phyloP scores from a whole-genome alignment of 2,888 invertebrate genomes.

The Zaprionus lineosus region DNA sequence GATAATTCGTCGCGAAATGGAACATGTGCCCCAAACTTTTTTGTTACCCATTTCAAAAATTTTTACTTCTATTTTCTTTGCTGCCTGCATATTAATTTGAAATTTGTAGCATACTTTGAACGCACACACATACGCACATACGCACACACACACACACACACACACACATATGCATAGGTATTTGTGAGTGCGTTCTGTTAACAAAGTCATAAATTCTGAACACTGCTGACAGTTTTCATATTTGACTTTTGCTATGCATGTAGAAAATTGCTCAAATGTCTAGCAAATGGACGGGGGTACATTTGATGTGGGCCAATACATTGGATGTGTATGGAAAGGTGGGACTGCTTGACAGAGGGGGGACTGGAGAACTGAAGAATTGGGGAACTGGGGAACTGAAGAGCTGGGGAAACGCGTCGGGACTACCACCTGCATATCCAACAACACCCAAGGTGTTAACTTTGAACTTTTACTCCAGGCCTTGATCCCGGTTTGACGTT shows the following conservation, averaged over 20 bases:
- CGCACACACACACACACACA: conserved; percentile 3
- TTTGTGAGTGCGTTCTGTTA: conserved; percentile 53
- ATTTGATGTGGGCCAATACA: too few relatives aligned
- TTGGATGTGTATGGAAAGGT: too few relatives aligned
- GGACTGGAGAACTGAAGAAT: too few relatives aligned
- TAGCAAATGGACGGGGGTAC: conserved; percentile 19
- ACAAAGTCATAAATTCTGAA: conserved; percentile 70
- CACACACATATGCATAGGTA: conserved; percentile 18
- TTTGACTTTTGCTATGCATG: conserved; percentile 75
- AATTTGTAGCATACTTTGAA: conserved; percentile 73
- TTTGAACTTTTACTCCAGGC: conserved; percentile 3
- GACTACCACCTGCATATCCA: conserved; percentile 27
- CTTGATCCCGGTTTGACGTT: conserved; percentile 19
- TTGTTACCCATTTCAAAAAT: conserved; percentile 56
- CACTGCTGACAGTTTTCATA: conserved; percentile 73
- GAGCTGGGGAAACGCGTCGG: too few relatives aligned
- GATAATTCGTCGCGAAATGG: conserved; percentile 68
- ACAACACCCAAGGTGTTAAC: conserved; percentile 11
- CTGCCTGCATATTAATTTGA: conserved; percentile 69
- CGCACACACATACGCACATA: conserved; percentile 9
- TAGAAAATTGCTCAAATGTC: conserved; percentile 47
- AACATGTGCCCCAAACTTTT: conserved; percentile 47
- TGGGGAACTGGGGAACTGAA: too few relatives aligned
- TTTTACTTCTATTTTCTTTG: conserved; percentile 10
- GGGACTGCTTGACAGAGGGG: too few relatives aligned